These are phyloP conservation scores for Maniola hyperantus DNA, from an alignment of 2,888 invertebrate genomes.

Conservation along the genomic window DNA sequence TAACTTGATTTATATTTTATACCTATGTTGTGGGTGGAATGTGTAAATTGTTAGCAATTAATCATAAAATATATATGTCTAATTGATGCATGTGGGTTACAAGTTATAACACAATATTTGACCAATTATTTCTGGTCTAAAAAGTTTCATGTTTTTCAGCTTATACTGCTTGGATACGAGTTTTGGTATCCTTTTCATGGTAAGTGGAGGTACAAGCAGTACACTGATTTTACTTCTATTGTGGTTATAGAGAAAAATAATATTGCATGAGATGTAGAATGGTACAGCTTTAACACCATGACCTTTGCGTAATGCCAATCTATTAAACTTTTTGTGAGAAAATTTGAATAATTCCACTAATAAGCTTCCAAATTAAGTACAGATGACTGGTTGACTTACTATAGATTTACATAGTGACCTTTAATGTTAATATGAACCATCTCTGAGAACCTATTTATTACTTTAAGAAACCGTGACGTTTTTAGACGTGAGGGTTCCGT, in stretches of 20 bases:
- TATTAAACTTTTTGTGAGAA: background rate
- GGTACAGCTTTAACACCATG: constrained; percentile 33
- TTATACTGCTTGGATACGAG: constrained; percentile 77
- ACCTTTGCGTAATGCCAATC: constrained; percentile 29
- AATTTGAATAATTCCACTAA: too few species aligned
- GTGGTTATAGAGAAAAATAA: constrained; percentile 52
- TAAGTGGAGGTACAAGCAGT: constrained; percentile 78
- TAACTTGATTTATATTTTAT: too few species aligned
- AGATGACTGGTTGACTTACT: too few species aligned
- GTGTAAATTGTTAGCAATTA: background rate
- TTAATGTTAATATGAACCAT: too few species aligned
- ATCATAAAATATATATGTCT: background rate
- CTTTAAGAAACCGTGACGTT: too few species aligned
- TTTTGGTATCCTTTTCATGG: constrained; percentile 76
- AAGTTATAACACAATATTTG: constrained; percentile 39
- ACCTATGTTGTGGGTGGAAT: background rate
- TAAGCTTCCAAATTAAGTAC: too few species aligned
- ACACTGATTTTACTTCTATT: constrained; percentile 55
- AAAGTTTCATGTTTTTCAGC: constrained; percentile 80
- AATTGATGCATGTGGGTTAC: constrained; percentile 44
- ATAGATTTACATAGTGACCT: too few species aligned
- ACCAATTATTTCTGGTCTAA: constrained; percentile 59
- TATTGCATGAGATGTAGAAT: constrained; percentile 36
- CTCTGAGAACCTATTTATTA: too few species aligned
- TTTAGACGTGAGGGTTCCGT: too few species aligned